Percentiles rank a stretch among this genome's conserved stretches.
Evolutionary conservation across 2,113 vertebrate species (phyloP).

Genomic region (Sebastes fasciatus): DNA sequence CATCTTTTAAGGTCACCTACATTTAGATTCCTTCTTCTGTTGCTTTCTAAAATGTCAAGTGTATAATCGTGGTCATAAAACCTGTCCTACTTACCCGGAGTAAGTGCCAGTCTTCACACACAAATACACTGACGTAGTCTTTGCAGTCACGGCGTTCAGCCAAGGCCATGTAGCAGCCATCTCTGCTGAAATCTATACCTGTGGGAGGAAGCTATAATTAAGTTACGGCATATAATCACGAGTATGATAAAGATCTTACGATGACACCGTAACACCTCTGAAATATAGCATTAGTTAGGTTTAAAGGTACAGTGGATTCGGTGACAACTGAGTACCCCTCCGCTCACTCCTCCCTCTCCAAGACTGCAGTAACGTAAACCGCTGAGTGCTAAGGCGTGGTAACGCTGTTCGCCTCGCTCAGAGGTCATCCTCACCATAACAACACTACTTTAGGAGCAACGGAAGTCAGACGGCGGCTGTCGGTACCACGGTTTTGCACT

Average conservation of each 20-base stretch:
- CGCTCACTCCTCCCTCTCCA: no score
- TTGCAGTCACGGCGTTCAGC: slow-evolving; percentile 96
- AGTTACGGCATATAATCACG: neutral
- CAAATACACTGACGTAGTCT: slow-evolving; percentile 95
- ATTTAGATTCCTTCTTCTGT: neutral
- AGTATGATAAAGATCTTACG: neutral
- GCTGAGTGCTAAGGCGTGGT: no score
- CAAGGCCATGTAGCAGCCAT: slow-evolving; percentile 94
- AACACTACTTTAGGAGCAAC: no score
- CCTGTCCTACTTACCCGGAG: slow-evolving; percentile 86
- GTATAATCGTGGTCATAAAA: slow-evolving; percentile 4
- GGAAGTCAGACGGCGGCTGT: no score
- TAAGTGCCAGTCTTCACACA: slow-evolving; percentile 97
- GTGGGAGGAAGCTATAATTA: slow-evolving; percentile 2
- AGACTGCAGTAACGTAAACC: no score
- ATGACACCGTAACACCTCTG: neutral
- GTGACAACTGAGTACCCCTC: no score
- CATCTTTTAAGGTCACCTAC: neutral
- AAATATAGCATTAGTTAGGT: neutral
- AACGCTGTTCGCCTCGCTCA: no score
- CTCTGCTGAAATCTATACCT: slow-evolving; percentile 94
- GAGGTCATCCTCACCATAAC: no score
- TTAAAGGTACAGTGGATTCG: neutral
- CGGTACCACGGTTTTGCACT: no score
- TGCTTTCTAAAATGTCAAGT: neutral